A percentile compares a stretch with the other conserved stretches of the same genome.
phyloP scores from a whole-genome alignment of 1,140 invertebrate genomes.

The Drosophila sp. region DNA sequence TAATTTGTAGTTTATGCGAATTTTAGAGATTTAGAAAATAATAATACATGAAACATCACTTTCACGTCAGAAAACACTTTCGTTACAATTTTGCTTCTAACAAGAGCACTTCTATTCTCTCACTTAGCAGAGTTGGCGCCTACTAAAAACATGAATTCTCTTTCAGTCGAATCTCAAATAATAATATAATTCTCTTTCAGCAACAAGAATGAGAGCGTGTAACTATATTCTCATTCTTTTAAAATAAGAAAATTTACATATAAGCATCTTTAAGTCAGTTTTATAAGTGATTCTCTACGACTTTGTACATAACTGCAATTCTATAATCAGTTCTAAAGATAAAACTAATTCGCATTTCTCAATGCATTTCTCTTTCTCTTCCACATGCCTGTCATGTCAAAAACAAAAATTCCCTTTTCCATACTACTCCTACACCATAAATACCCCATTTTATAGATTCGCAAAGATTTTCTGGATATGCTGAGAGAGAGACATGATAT shows the following conservation, averaged over 20 bases:
- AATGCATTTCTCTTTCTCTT: conserved; percentile 65
- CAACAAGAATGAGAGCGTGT: conserved; percentile 44
- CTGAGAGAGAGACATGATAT: conserved; percentile 87
- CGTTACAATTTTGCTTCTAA: neutral
- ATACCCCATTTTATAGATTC: conserved; percentile 87
- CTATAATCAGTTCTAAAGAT: conserved; percentile 47
- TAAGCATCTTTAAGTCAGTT: conserved; percentile 45
- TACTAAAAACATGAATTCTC: conserved; percentile 36
- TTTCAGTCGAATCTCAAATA: conserved; percentile 60
- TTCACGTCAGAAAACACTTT: neutral
- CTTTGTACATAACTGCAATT: conserved; percentile 42
- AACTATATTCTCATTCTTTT: conserved; percentile 59
- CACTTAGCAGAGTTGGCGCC: neutral
- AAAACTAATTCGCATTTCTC: conserved; percentile 50
- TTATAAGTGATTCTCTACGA: conserved; percentile 11
- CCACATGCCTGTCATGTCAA: conserved; percentile 74
- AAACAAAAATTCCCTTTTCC: conserved; percentile 44
- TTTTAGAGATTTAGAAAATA: neutral
- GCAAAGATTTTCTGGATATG: conserved; percentile 95
- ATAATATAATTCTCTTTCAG: conserved; percentile 61
- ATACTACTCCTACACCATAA: conserved; percentile 11
- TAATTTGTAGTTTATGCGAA: neutral
- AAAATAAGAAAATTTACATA: conserved; percentile 39
- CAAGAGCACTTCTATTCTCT: conserved; percentile 19
- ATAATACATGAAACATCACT: neutral